These are phyloP conservation scores for Hypolimnas misippus DNA, from an alignment of 2,888 invertebrate genomes.

Conservation along the genomic window DNA sequence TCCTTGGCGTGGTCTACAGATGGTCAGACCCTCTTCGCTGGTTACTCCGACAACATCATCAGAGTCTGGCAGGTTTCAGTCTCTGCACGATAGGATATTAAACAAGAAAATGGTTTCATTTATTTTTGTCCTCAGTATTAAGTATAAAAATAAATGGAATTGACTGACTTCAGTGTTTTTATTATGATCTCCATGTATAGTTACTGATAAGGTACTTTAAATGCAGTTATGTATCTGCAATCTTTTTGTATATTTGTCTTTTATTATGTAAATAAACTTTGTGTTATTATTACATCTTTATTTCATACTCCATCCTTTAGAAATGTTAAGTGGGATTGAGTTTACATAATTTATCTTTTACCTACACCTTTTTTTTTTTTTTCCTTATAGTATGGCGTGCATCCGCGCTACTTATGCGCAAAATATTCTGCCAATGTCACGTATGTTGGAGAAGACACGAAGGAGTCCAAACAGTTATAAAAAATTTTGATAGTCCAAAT, in stretches of 20 bases:
- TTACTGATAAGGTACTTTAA: constrained; percentile 38
- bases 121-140: constrained; percentile 72
- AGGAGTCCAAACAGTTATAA: too few species aligned
- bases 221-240: constrained; percentile 37
- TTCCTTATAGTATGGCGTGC: too few species aligned
- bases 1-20: constrained; percentile 99
- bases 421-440: too few species aligned
- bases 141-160: constrained; percentile 83
- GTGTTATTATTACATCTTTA: constrained; percentile 38
- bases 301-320: constrained; percentile 28
- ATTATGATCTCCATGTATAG: constrained; percentile 67
- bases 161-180: constrained; percentile 66
- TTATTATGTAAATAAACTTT: constrained; percentile 68
- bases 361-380: background rate
- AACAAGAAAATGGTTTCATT: constrained; percentile 68
- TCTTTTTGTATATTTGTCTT: constrained; percentile 50
- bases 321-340: constrained; percentile 8
- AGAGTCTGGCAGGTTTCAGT: constrained; percentile 99
- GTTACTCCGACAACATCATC: constrained; percentile 99
- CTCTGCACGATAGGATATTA: constrained; percentile 86
- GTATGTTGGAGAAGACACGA: too few species aligned
- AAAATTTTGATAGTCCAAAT: too few species aligned
- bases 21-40: constrained; percentile 99
- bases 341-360: background rate
- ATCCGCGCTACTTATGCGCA: too few species aligned